Percentiles rank a stretch among this genome's conserved stretches.
phyloP scores from a whole-genome alignment of 1,140 invertebrate genomes.

The Physella acuta region DNA sequence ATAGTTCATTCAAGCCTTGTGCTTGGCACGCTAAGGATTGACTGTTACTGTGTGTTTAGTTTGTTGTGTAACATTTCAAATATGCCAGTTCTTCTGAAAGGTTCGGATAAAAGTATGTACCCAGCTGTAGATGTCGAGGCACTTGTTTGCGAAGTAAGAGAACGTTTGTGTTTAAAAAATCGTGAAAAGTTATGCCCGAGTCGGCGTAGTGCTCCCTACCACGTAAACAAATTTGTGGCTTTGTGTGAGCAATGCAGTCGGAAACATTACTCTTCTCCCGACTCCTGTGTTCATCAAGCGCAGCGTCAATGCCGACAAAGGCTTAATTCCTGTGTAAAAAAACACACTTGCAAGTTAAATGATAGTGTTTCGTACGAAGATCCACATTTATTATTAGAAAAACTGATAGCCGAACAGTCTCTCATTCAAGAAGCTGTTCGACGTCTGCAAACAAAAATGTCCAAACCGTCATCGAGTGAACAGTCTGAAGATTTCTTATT shows the following conservation, averaged over 20 bases:
- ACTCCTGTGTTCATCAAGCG: conserved; percentile 14
- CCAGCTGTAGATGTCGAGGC: conserved; percentile 23
- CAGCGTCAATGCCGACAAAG: background rate
- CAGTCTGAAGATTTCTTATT: background rate
- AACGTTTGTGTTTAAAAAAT: conserved; percentile 33
- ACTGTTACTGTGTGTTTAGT: too few relatives aligned
- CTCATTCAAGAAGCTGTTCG: conserved; percentile 39
- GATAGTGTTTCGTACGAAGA: conserved; percentile 7
- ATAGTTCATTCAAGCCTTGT: conserved; percentile 14
- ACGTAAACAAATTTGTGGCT: background rate
- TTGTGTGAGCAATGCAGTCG: background rate
- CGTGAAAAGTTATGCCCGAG: conserved; percentile 24
- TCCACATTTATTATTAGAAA: conserved; percentile 28
- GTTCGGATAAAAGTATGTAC: background rate
- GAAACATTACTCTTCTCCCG: conserved; percentile 8
- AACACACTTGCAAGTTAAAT: background rate
- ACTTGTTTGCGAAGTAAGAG: conserved; percentile 28
- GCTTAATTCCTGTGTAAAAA: background rate
- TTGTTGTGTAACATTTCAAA: background rate
- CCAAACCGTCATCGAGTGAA: background rate
- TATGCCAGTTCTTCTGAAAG: conserved; percentile 6
- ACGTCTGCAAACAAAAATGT: conserved; percentile 21
- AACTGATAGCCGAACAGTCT: conserved; percentile 37
- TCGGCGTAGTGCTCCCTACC: conserved; percentile 24
- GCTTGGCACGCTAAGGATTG: background rate